A percentile compares a stretch with the other conserved stretches of the same genome.
Conservation (phyloP, 2,113 vertebrate genomes). For the Pipra filicauda region DNA sequence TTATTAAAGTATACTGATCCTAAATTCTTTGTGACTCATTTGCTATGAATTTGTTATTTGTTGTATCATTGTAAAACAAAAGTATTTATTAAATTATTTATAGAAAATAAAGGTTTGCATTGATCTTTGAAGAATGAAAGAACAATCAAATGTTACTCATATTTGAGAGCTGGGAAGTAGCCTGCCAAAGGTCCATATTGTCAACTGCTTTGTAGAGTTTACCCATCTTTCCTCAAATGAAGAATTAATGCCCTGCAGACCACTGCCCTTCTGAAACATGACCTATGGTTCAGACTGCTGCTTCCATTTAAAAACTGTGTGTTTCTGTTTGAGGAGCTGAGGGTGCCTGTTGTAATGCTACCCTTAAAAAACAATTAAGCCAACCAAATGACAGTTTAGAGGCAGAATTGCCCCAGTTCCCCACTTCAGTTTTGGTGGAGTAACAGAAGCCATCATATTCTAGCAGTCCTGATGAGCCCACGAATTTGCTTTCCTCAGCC, state of each 20-base stretch:
- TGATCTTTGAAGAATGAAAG: slow-evolving; percentile 52
- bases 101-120: slow-evolving; percentile 63
- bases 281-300: too few species aligned
- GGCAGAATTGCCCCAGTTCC: not conserved
- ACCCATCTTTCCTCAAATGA: not conserved
- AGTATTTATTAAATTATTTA: slow-evolving; percentile 67
- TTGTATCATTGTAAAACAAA: slow-evolving; percentile 56
- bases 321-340: not conserved
- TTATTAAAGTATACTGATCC: slow-evolving; percentile 97
- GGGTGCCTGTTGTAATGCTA: not conserved
- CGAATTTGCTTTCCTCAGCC: not conserved
- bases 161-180: not conserved
- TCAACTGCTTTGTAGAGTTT: not conserved
- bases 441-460: not conserved
- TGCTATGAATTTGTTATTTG: slow-evolving; percentile 58
- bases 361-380: not conserved
- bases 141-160: not conserved
- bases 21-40: slow-evolving; percentile 72
- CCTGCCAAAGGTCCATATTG: not conserved
- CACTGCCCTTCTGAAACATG: not conserved
- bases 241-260: not conserved
- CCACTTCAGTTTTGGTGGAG: not conserved
- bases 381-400: not conserved
- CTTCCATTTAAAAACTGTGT: not conserved
- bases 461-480: not conserved